Conservation (phyloP, 2,888 invertebrate species). For the Andrena fulva region DNA sequence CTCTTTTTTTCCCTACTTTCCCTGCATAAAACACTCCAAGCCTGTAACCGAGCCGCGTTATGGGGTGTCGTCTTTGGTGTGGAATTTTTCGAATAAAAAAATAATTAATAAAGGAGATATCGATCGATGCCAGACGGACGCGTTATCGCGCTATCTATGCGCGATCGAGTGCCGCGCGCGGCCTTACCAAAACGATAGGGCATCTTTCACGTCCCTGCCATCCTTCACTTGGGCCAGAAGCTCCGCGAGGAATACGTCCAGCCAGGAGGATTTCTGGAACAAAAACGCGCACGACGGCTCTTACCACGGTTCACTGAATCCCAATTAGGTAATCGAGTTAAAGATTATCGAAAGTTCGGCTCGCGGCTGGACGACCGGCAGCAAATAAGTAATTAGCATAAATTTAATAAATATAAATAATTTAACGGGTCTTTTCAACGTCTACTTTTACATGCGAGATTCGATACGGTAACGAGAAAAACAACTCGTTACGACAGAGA, state of each 20-base stretch:
- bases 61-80: neutral
- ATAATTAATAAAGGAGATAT: neutral
- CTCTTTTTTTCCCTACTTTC: neutral
- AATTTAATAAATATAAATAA: conserved; percentile 23
- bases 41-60: neutral
- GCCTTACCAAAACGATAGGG: conserved; percentile 88
- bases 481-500: conserved; percentile 46
- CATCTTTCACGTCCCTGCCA: conserved; percentile 86
- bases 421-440: neutral
- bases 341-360: neutral
- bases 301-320: neutral
- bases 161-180: conserved; percentile 7
- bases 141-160: neutral
- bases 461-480: conserved; percentile 38
- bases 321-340: neutral
- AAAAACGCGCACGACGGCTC: neutral
- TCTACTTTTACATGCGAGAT: neutral
- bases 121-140: too few relatives aligned
- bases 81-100: neutral
- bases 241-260: conserved; percentile 88
- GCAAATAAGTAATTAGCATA: conserved; percentile 10
- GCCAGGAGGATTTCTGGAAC: conserved; percentile 88
- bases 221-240: conserved; percentile 87
- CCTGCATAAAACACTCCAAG: neutral
- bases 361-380: neutral